Conservation (phyloP, 2,888 invertebrate genomes). For the Dasysyrphus albostriatus region DNA sequence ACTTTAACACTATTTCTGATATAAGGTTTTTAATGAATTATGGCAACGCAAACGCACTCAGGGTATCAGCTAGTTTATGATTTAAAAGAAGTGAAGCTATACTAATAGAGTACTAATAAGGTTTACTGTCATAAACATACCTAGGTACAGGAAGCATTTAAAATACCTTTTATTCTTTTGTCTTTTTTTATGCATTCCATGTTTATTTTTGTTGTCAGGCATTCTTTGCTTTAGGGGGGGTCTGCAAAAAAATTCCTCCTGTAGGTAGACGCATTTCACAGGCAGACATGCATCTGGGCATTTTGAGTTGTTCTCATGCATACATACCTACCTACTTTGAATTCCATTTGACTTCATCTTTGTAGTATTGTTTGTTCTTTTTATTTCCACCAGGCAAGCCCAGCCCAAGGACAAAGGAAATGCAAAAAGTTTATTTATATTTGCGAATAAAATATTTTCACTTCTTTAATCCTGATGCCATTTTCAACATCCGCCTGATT, state of each 20-base stretch:
- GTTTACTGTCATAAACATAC: neutral
- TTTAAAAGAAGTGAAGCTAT: neutral
- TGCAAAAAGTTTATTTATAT: constrained; percentile 51
- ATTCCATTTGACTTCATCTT: constrained; percentile 26
- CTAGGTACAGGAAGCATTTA: neutral
- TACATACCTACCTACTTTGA: neutral
- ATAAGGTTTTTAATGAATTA: too few relatives aligned
- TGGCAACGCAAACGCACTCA: too few relatives aligned
- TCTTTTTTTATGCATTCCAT: neutral
- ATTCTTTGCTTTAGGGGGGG: neutral
- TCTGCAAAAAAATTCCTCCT: constrained; percentile 11
- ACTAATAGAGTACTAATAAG: neutral
- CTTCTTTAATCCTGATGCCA: constrained; percentile 46
- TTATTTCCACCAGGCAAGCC: constrained; percentile 6
- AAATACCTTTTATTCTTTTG: constrained; percentile 9
- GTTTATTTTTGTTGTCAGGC: constrained; percentile 4
- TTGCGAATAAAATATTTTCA: constrained; percentile 41
- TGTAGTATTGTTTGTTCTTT: neutral
- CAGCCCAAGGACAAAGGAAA: constrained; percentile 39
- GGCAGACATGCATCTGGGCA: constrained; percentile 44
- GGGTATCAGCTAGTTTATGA: too few relatives aligned
- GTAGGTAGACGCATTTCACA: constrained; percentile 39
- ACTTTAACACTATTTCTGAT: too few relatives aligned
- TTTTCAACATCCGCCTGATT: constrained; percentile 43
- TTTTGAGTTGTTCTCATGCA: neutral